Conservation (phyloP, 2,888 invertebrate species). For the Diarsia rubi region DNA sequence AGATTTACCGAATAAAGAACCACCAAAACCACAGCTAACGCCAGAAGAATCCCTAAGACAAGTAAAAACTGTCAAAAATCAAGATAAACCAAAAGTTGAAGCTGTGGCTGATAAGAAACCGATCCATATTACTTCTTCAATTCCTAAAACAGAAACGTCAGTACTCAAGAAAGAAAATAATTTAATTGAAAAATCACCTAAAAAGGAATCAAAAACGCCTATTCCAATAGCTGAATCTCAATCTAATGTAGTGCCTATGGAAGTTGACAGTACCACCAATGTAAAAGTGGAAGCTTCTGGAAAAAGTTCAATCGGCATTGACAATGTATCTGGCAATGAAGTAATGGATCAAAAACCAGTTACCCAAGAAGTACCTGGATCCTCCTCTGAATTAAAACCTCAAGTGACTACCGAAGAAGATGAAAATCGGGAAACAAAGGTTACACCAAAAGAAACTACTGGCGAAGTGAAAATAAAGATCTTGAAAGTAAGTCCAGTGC, state of each 20-base stretch:
- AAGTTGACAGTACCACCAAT: constrained; percentile 35
- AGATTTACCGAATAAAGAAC: constrained; percentile 12
- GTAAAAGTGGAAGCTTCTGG: constrained; percentile 24
- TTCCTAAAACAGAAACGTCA: constrained; percentile 23
- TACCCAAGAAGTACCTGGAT: constrained; percentile 5
- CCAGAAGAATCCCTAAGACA: constrained; percentile 10
- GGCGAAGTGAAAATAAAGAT: constrained; percentile 29
- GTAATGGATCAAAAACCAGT: constrained; percentile 29
- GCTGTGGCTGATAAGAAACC: constrained; percentile 4
- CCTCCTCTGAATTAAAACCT: constrained; percentile 13
- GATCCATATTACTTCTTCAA: constrained; percentile 2
- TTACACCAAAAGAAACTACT: constrained; percentile 22
- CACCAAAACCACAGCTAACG: constrained; percentile 10
- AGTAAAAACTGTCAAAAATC: constrained; percentile 18
- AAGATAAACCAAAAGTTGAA: constrained; percentile 7
- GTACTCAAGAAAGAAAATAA: constrained; percentile 25
- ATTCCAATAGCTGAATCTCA: constrained; percentile 29
- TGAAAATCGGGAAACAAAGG: constrained; percentile 30
- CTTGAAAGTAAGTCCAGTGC: constrained; percentile 44
- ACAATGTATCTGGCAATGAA: neutral
- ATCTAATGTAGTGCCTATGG: constrained; percentile 13
- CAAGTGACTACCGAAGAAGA: constrained; percentile 1
- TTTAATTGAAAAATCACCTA: constrained; percentile 10
- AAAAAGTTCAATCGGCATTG: constrained; percentile 19
- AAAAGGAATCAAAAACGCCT: constrained; percentile 34